These are phyloP conservation scores for Centrocercus urophasianus DNA, from an alignment of 2,113 vertebrate genomes.

Conservation along the genomic window DNA sequence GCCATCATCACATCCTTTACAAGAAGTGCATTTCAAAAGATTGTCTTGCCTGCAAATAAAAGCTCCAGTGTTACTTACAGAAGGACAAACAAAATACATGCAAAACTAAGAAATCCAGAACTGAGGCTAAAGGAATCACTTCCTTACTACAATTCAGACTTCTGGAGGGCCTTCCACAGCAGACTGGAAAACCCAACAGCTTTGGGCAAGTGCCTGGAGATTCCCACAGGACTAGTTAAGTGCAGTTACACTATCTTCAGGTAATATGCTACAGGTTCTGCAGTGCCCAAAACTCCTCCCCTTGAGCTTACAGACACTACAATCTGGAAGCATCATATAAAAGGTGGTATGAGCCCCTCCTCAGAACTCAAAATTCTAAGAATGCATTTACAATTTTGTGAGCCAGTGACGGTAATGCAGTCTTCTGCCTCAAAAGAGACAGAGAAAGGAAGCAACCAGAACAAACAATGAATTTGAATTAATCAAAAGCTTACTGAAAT, in stretches of 20 bases:
- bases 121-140: neutral
- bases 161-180: neutral
- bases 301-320: neutral
- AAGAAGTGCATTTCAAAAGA: neutral
- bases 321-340: neutral
- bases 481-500: neutral
- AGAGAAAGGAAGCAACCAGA: neutral
- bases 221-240: fast-evolving
- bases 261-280: neutral
- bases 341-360: neutral
- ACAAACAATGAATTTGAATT: neutral
- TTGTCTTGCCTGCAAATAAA: neutral
- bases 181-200: neutral
- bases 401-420: neutral
- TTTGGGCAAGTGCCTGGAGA: neutral
- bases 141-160: neutral
- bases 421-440: neutral
- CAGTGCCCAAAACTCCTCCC: neutral
- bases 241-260: neutral
- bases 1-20: neutral
- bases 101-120: neutral
- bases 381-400: neutral
- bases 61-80: neutral
- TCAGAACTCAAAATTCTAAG: neutral
- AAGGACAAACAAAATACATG: neutral